A percentile compares a stretch with the other conserved stretches of the same genome.
Conservation (phyloP, 2,888 invertebrate genomes). For the Nowickia ferox region DNA sequence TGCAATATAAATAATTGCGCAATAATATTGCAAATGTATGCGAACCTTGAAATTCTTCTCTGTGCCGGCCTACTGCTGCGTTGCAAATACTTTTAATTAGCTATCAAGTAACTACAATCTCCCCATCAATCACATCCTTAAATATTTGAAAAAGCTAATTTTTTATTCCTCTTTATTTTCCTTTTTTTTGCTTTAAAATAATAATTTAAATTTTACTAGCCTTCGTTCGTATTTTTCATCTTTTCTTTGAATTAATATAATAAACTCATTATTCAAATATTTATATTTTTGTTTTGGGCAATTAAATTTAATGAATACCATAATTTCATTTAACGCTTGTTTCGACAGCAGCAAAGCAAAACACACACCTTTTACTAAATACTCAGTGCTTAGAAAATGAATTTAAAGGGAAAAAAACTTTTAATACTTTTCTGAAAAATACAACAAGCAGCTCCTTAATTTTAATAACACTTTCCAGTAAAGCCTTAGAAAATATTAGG, state of each 20-base stretch:
- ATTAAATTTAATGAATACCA: slow-evolving; percentile 60
- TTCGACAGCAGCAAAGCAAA: background rate
- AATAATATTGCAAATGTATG: too few relatives aligned
- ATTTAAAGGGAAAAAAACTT: background rate
- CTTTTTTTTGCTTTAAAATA: too few relatives aligned
- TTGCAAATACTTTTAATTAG: too few relatives aligned
- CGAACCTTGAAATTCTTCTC: too few relatives aligned
- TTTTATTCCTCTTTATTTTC: too few relatives aligned
- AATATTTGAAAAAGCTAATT: too few relatives aligned
- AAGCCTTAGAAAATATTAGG: background rate
- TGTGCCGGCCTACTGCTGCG: too few relatives aligned
- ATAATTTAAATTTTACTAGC: slow-evolving; percentile 9
- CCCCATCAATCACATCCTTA: too few relatives aligned
- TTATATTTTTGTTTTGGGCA: slow-evolving; percentile 31
- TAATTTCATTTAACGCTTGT: slow-evolving; percentile 50
- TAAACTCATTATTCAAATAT: slow-evolving; percentile 40
- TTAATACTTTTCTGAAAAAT: slow-evolving; percentile 1
- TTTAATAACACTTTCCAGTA: background rate
- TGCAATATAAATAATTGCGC: too few relatives aligned
- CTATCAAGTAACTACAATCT: too few relatives aligned
- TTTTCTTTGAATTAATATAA: slow-evolving; percentile 19
- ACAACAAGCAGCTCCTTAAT: background rate
- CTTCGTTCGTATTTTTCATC: background rate
- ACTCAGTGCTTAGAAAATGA: background rate
- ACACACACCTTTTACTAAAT: slow-evolving; percentile 1